These are phyloP conservation scores for Calameuta filiformis DNA, from an alignment of 2,888 invertebrate species.

Conservation along the genomic window DNA sequence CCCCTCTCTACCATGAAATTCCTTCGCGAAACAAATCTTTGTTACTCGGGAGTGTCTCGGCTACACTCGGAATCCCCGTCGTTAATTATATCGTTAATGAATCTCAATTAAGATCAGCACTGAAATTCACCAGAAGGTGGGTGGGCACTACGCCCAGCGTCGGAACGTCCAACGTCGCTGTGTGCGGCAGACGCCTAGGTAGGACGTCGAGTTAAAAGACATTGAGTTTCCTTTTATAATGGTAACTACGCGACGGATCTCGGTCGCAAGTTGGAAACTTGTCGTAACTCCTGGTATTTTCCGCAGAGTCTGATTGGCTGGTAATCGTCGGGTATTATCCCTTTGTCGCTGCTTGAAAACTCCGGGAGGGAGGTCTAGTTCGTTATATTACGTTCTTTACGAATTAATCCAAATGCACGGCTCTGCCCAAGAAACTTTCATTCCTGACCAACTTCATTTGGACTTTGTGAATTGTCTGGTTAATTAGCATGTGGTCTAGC, in stretches of 20 bases:
- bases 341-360: background rate
- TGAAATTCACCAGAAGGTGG: background rate
- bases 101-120: background rate
- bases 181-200: background rate
- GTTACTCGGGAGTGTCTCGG: background rate
- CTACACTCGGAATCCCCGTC: background rate
- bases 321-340: background rate
- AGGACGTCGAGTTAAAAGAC: background rate
- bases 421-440: background rate
- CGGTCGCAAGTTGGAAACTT: background rate
- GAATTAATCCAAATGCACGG: background rate
- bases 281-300: background rate
- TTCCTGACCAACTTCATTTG: background rate
- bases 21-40: background rate
- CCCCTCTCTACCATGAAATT: background rate
- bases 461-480: background rate
- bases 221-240: background rate
- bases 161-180: background rate
- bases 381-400: background rate
- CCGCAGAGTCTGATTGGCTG: background rate
- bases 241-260: background rate
- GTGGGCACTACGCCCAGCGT: background rate
- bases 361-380: background rate
- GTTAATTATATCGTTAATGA: background rate
- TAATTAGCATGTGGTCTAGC: background rate